Evolutionary conservation across 2,113 vertebrate species (phyloP), one percentile per base, ranked within the genome.

Genomic region (Ophiodon elongatus): DNA sequence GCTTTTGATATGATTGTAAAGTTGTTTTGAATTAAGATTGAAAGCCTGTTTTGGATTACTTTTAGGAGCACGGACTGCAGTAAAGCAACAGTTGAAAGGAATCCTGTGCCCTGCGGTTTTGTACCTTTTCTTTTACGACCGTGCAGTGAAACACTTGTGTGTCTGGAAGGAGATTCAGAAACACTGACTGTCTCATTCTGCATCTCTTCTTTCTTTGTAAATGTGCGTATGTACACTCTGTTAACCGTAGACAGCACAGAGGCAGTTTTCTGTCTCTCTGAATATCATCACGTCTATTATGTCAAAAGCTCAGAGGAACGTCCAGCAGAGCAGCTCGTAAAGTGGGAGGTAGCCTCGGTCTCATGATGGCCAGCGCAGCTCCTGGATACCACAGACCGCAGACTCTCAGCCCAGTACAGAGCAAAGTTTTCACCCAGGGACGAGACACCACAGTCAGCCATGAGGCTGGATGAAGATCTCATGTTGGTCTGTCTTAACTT

Each of bases 351-450:
- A 63, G 63, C 69, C 31, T 59, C 4, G 29, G 31, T 77, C 79
- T 90, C 25, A 27, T 67, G 77, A 78, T 80, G 86, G 85, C 54
- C 76, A 83, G 65, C 13, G 1, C 80, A 75, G 81, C 70, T 86
- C 57, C 64, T 83, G 68, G 56, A 86, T 25, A 82, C 90, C 85
- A 73, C 84, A 89, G 76, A 90, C 91, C 88, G 41, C 91, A 92
- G 88, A 90, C 80, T 79, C 27, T 33, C 59, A 79, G 79, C 79
- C 79, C 76, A 81, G 87, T 74, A 73, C 84, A 82, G 80, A 88
- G 76, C 27, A 57, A 66, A 29, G 64, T 73, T 69, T 89, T 73
- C 83, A 86, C 72, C 74, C 76, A 84, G 47, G 54, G 81, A 63
- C 63, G 2, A 91, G 80, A 60, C 85, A 75, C 89, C 75, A 56